Evolutionary conservation across 2,888 invertebrate species (phyloP).

Genomic region (Cantharis rustica): DNA sequence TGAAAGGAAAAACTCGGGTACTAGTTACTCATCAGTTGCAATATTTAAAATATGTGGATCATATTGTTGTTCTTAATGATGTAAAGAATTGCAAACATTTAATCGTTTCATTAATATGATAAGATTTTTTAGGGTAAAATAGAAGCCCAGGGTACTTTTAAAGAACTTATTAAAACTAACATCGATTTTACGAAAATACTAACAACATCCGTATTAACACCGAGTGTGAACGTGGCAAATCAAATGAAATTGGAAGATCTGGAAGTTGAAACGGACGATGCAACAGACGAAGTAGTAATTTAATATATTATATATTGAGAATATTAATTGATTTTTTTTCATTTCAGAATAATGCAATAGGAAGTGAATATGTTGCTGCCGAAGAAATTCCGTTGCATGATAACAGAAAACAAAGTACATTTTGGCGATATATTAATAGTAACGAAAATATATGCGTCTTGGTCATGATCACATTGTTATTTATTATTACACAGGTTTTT

Average conservation of each 20-base stretch:
- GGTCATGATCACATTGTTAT: not conserved
- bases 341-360: not conserved
- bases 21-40: conserved; percentile 76
- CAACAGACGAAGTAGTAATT: not conserved
- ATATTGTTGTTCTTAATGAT: conserved; percentile 60
- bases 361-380: not conserved
- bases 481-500: conserved; percentile 27
- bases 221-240: conserved; percentile 1
- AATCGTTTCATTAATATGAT: no score
- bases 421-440: conserved; percentile 28
- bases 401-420: not conserved
- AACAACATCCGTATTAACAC: conserved; percentile 37
- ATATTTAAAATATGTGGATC: conserved; percentile 62
- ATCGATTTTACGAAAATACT: conserved; percentile 64
- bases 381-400: not conserved
- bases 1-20: conserved; percentile 65
- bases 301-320: not conserved
- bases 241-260: not conserved
- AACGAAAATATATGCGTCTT: not conserved
- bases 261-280: not conserved
- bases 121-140: conserved; percentile 57
- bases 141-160: conserved; percentile 64
- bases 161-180: conserved; percentile 62
- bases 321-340: not conserved
- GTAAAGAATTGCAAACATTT: not conserved